A percentile compares a stretch with the other conserved stretches of the same genome.
phyloP scores from a whole-genome alignment of 2,797 vertebrate species.

The Typhlichthys eigenmanni region DNA sequence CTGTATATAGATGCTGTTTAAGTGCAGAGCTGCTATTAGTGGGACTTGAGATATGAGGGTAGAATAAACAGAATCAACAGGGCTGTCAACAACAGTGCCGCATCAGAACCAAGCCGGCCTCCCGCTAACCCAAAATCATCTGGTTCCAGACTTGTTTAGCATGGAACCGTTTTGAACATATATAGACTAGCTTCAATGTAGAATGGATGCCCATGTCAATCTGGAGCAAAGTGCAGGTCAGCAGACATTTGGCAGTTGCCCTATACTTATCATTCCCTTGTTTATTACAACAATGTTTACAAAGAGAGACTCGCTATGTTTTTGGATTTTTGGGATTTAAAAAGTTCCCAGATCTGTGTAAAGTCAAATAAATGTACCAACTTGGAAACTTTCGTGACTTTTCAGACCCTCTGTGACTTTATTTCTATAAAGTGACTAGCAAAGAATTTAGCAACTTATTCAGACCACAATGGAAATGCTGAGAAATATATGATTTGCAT shows the following conservation, averaged over 20 bases:
- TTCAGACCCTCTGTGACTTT: no score
- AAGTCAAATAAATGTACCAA: no score
- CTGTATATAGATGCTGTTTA: constrained; percentile 63
- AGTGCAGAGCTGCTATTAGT: constrained; percentile 68
- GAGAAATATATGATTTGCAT: no score
- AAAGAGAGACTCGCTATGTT: background rate
- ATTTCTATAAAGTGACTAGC: no score
- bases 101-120: constrained; percentile 49
- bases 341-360: no score
- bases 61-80: constrained; percentile 74
- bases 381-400: no score
- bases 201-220: background rate
- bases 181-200: constrained; percentile 25
- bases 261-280: constrained; percentile 18
- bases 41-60: constrained; percentile 58
- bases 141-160: constrained; percentile 22
- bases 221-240: background rate
- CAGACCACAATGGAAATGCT: no score
- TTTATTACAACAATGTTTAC: constrained; percentile 35
- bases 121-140: constrained; percentile 40
- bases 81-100: constrained; percentile 68
- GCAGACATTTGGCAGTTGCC: constrained; percentile 9
- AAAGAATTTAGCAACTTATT: no score
- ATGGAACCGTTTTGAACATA: constrained; percentile 28
- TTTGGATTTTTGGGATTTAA: no score